These are phyloP conservation scores for Plagodis pulveraria DNA, from an alignment of 2,888 invertebrate genomes.

Conservation along the genomic window DNA sequence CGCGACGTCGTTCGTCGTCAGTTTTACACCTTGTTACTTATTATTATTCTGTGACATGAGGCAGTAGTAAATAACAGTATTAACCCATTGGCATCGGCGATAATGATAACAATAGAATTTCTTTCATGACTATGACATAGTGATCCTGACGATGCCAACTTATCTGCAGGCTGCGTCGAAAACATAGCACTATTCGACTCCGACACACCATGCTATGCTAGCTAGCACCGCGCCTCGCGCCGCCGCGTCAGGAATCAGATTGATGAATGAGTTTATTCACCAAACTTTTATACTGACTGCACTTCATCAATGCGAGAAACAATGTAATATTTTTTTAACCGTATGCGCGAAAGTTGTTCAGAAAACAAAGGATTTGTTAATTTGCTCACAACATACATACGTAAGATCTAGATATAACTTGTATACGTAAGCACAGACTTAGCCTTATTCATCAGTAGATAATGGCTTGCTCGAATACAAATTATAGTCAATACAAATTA, in stretches of 20 bases:
- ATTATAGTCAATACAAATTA: constrained; percentile 2
- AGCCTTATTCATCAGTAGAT: background rate
- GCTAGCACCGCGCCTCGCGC: background rate
- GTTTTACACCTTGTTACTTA: constrained; percentile 10
- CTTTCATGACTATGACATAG: no score
- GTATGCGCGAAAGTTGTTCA: no score
- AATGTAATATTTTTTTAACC: no score
- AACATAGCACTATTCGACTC: background rate
- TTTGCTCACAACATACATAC: no score
- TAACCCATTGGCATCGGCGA: no score
- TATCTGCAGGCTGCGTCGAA: background rate
- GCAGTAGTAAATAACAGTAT: constrained; percentile 7
- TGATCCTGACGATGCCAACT: no score
- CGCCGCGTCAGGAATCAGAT: constrained; percentile 47
- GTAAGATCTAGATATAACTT: no score
- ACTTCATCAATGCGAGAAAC: constrained; percentile 43
- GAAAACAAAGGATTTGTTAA: no score
- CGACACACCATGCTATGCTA: no score
- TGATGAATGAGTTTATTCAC: constrained; percentile 72
- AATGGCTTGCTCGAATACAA: no score
- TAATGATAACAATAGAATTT: no score
- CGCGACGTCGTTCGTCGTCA: constrained; percentile 25
- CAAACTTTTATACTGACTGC: constrained; percentile 51
- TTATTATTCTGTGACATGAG: constrained; percentile 9
- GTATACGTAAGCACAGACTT: background rate